A percentile compares a stretch with the other conserved stretches of the same genome.
Evolutionary conservation across 2,797 vertebrate species (phyloP).

Genomic region (Gobio occitaniae): DNA sequence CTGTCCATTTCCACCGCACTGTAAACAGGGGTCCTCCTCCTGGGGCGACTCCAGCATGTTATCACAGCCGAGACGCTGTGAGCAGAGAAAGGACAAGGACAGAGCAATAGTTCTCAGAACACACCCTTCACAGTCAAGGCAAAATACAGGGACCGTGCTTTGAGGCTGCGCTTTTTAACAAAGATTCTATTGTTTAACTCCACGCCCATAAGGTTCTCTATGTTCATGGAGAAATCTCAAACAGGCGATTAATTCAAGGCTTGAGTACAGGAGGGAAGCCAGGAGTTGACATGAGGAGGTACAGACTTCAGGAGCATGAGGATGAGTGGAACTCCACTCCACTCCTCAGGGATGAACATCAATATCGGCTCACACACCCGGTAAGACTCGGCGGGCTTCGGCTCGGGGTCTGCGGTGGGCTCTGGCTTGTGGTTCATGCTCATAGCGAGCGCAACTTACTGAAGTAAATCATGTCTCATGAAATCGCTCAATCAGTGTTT

Average conservation of each 20-base stretch:
- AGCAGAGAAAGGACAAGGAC: background rate
- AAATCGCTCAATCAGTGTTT: too few relatives aligned
- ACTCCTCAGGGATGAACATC: too few relatives aligned
- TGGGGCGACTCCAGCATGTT: slow-evolving; percentile 87
- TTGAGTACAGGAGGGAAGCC: too few relatives aligned
- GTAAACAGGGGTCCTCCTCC: slow-evolving; percentile 92
- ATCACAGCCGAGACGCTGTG: slow-evolving; percentile 93
- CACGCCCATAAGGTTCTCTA: background rate
- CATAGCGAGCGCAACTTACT: too few relatives aligned
- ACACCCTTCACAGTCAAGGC: background rate
- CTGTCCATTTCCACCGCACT: slow-evolving; percentile 90
- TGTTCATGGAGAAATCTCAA: background rate
- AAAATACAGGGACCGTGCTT: background rate
- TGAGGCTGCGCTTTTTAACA: background rate
- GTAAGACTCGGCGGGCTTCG: too few relatives aligned
- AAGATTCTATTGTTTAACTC: background rate
- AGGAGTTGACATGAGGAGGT: too few relatives aligned
- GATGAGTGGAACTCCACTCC: too few relatives aligned
- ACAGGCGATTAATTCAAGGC: background rate
- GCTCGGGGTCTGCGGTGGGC: too few relatives aligned
- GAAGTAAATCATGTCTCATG: too few relatives aligned
- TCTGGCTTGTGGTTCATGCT: too few relatives aligned
- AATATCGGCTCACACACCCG: too few relatives aligned
- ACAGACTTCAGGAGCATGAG: too few relatives aligned
- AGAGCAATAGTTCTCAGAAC: background rate